phyloP scores from a whole-genome alignment of 2,113 vertebrate genomes.

The Hyla sarda region DNA sequence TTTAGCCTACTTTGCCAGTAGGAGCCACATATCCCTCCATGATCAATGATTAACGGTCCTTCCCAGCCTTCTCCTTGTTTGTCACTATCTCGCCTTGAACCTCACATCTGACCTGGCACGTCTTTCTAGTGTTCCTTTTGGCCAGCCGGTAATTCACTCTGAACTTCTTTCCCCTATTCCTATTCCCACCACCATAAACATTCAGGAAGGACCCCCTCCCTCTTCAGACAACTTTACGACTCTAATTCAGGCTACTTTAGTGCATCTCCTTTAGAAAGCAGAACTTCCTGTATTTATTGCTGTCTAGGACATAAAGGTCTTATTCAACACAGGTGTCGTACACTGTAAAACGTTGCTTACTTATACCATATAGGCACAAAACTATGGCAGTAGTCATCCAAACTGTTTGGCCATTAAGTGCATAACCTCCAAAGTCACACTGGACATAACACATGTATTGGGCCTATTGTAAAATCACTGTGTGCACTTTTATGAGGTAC shows the following conservation, averaged over 20 bases:
- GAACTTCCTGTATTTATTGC: conserved; percentile 58
- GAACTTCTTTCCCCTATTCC: conserved; percentile 22
- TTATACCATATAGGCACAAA: not conserved
- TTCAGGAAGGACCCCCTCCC: conserved; percentile 53
- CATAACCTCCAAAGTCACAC: not conserved
- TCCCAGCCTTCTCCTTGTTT: conserved; percentile 44
- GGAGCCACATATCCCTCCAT: not conserved
- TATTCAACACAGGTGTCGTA: conserved; percentile 52
- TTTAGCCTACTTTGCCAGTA: not conserved
- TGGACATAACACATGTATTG: not conserved
- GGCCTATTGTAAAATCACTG: not conserved
- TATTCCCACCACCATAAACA: conserved; percentile 43
- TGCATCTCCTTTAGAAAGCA: conserved; percentile 54
- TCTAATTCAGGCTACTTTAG: conserved; percentile 56
- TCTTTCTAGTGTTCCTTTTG: conserved; percentile 47
- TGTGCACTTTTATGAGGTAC: not conserved
- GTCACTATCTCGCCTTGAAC: conserved; percentile 56
- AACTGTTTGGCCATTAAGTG: not conserved
- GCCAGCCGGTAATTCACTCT: conserved; percentile 50
- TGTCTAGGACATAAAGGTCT: conserved; percentile 46
- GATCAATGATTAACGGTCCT: conserved; percentile 18
- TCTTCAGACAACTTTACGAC: conserved; percentile 57
- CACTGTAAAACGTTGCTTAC: conserved; percentile 38
- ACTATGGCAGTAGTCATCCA: not conserved
- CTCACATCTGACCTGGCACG: conserved; percentile 56